Evolutionary conservation across 2,888 invertebrate genomes (phyloP), one percentile per base, ranked within the genome.

Genomic region (Melinopterus prodromus): DNA sequence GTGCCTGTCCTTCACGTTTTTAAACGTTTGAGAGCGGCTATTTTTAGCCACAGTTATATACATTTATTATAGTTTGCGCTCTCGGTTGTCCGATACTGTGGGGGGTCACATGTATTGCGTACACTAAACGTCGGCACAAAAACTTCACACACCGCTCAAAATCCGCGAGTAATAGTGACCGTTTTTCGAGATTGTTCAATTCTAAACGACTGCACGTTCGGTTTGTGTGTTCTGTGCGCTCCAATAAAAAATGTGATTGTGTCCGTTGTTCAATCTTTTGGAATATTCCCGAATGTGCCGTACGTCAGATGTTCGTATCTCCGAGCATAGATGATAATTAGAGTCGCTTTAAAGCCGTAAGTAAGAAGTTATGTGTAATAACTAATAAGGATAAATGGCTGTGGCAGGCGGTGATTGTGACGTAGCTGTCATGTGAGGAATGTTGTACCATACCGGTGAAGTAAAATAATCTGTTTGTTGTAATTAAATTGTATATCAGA

Each of bases 1-100:
- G 84, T 82, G 83, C 82, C 82, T 86, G 87, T 86, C 87, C 87
- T 87, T 87, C 86, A 84, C 85, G 85, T 86, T 86, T 86, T 86
- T 85, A 86, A 74, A 86, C 84, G 86, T 87, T 86, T 86, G 85
- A 86, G 85, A 85, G 85, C 84, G 83, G 86, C 82, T 86, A 87
- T 87, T 87, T 87, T 87, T 87, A 87, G 87, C 86, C 53, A 86
- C 86, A 83, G 83, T 83, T 86, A 86, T 53, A 53, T 86, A 86
- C 86, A 85, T 86, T 86, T 86, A 84, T 85, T 85, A 84, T 84
- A 85, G 85, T 84, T 81, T 81, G 81, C 77, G 79, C 81, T 81
- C 53, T 53, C 53, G 81, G 79, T 81, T 81, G 81, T 72, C 81
- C 81, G 81, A 81, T 81, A 81, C 77, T 77, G 77, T 79, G 81